Percentiles rank a stretch among this genome's conserved stretches.
phyloP scores from a whole-genome alignment of 2,888 invertebrate species.

The Eurois occulta region DNA sequence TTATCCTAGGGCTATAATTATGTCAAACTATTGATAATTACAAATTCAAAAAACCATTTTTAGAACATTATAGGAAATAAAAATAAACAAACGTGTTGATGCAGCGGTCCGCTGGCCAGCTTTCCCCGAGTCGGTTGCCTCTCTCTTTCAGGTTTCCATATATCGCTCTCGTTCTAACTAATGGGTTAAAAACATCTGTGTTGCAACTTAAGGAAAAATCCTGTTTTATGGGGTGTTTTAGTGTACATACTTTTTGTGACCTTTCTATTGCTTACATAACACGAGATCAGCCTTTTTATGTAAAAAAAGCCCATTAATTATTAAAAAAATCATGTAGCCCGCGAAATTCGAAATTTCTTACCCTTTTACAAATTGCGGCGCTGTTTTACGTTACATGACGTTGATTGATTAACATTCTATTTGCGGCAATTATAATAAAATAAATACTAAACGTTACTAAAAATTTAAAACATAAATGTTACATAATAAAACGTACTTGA shows the following conservation, averaged over 20 bases:
- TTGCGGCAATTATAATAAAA: neutral
- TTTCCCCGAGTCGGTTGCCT: conserved; percentile 73
- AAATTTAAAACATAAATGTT: neutral
- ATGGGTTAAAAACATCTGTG: conserved; percentile 70
- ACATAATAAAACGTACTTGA: too few species aligned
- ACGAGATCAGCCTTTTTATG: neutral
- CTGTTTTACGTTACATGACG: neutral
- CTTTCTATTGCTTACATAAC: neutral
- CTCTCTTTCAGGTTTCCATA: conserved; percentile 76
- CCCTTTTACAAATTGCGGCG: neutral
- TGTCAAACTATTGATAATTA: neutral
- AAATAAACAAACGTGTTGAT: conserved; percentile 70
- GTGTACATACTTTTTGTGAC: neutral
- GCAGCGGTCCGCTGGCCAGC: conserved; percentile 87
- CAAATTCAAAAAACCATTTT: neutral
- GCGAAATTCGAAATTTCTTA: neutral
- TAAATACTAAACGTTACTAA: neutral
- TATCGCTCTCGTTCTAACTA: conserved; percentile 75
- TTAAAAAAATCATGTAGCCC: too few species aligned
- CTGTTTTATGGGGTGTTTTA: conserved; percentile 33
- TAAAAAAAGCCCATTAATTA: too few species aligned
- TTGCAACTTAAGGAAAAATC: conserved; percentile 70
- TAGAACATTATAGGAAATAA: conserved; percentile 28
- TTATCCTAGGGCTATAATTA: neutral
- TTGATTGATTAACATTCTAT: neutral